phyloP scores from a whole-genome alignment of 2,113 vertebrate genomes.

The Ailuropoda melanoleuca region DNA sequence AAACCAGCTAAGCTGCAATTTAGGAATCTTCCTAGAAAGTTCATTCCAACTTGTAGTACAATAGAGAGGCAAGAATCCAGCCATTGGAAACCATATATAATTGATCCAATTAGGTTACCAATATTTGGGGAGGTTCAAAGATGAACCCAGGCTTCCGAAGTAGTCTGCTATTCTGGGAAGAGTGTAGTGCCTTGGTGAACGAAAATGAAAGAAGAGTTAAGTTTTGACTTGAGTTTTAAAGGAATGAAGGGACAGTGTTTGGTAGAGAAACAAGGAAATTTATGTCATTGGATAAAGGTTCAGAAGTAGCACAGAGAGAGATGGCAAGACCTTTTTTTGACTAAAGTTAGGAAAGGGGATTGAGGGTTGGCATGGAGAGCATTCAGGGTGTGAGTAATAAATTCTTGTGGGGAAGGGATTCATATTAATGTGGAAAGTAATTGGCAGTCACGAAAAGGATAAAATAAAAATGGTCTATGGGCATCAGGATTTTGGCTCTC shows the following conservation, averaged over 20 bases:
- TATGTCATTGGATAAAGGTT: background rate
- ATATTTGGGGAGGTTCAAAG: background rate
- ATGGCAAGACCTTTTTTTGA: background rate
- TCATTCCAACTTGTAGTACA: background rate
- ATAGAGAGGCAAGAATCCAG: background rate
- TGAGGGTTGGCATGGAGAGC: background rate
- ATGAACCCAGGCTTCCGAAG: background rate
- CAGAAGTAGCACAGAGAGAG: background rate
- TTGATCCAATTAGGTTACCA: background rate
- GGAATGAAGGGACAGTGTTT: background rate
- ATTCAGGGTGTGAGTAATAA: background rate
- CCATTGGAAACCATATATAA: background rate
- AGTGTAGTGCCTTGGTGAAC: background rate
- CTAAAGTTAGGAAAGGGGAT: background rate
- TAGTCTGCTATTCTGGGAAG: background rate
- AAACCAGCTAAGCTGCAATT: background rate
- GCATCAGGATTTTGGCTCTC: background rate
- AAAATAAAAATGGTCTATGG: background rate
- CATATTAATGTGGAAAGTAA: background rate
- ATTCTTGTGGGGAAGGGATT: background rate
- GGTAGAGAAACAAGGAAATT: background rate
- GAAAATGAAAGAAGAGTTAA: constrained; percentile 1
- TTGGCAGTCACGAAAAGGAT: background rate
- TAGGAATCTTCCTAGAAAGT: background rate
- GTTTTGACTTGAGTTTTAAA: background rate